Evolutionary conservation across 2,113 vertebrate species (phyloP).

Genomic region (Colaptes auratus): DNA sequence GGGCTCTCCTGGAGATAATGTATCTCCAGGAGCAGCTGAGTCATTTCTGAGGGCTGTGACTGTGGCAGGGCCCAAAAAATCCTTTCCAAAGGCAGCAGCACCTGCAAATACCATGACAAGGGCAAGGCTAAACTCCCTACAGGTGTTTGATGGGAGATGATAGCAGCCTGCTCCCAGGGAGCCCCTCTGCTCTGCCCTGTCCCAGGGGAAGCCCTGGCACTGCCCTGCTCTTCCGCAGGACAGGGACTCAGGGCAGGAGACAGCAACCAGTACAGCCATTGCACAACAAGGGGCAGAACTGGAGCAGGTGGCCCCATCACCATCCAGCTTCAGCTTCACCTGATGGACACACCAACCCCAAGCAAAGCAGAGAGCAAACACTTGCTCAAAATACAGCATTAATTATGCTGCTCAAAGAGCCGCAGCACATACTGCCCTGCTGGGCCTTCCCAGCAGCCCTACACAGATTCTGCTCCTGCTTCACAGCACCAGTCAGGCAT

Average conservation of each 20-base stretch:
- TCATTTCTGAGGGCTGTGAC: not conserved
- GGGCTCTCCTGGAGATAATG: not conserved
- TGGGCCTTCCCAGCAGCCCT: not conserved
- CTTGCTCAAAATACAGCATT: not conserved
- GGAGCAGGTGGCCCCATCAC: not conserved
- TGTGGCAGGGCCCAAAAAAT: not conserved
- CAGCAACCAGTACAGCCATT: fast-evolving
- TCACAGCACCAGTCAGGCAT: not conserved
- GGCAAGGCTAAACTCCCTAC: not conserved
- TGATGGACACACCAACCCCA: fast-evolving
- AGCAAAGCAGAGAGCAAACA: not conserved
- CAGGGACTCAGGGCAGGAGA: not conserved
- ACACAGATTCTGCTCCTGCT: not conserved
- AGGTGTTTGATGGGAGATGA: fast-evolving
- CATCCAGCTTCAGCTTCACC: not conserved
- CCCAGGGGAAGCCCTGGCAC: not conserved
- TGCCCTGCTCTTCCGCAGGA: not conserved
- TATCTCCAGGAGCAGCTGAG: not conserved
- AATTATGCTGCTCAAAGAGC: not conserved
- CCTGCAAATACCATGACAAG: not conserved
- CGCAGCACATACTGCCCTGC: fast-evolving
- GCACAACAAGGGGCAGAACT: not conserved
- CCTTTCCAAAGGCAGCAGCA: not conserved
- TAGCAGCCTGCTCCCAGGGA: not conserved
- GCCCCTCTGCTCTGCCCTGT: not conserved